Conservation (phyloP, 2,888 invertebrate genomes). For the Xiphydria camelus region DNA sequence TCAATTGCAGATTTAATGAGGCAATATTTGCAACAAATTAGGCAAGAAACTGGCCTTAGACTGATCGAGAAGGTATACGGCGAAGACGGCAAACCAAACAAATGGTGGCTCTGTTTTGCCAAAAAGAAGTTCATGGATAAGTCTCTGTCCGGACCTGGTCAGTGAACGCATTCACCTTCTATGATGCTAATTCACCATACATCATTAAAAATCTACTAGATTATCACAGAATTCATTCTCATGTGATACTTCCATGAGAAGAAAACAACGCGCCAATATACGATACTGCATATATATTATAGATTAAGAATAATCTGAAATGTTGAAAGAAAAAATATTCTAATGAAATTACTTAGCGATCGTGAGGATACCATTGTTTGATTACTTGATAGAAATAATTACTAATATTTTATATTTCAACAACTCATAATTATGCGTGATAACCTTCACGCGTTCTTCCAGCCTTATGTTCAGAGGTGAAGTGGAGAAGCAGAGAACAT, state of each 20-base stretch:
- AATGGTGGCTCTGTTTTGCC: slow-evolving; percentile 99
- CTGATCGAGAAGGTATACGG: slow-evolving; percentile 82
- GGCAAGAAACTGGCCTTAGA: slow-evolving; percentile 92
- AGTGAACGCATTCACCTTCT: slow-evolving; percentile 58
- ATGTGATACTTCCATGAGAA: too few species aligned
- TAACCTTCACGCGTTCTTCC: too few species aligned
- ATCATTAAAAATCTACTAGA: not conserved
- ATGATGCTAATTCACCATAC: not conserved
- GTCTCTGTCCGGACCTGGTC: slow-evolving; percentile 87
- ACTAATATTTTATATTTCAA: too few species aligned
- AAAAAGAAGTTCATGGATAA: slow-evolving; percentile 99
- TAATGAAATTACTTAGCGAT: not conserved
- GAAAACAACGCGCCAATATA: too few species aligned
- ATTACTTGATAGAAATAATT: not conserved
- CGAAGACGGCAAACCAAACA: slow-evolving; percentile 93
- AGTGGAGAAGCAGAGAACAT: too few species aligned
- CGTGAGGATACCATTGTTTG: not conserved
- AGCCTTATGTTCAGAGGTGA: too few species aligned
- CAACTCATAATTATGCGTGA: too few species aligned
- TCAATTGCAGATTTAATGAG: slow-evolving; percentile 78
- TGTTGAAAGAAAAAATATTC: not conserved
- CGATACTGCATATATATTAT: too few species aligned
- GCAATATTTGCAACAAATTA: slow-evolving; percentile 88
- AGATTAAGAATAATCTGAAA: not conserved
- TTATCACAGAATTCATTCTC: too few species aligned